Evolutionary conservation across 2,113 vertebrate genomes (phyloP).

Genomic region (Sander lucioperca): DNA sequence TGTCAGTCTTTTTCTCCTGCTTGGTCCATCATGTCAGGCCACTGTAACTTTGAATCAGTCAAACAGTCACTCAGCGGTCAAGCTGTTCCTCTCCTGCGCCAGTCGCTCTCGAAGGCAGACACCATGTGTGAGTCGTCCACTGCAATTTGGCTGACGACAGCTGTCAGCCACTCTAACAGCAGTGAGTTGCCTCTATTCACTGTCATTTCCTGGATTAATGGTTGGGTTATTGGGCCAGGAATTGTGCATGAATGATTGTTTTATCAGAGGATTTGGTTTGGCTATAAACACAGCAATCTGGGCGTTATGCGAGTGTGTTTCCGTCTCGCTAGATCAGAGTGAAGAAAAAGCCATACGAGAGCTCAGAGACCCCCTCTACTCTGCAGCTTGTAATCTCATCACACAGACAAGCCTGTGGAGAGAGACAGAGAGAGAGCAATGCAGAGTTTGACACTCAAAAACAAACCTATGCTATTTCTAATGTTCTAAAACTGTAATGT

Average conservation of each 20-base stretch:
- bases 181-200: not conserved
- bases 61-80: slow-evolving; percentile 34
- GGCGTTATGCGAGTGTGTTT: slow-evolving; percentile 2
- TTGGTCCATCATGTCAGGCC: slow-evolving; percentile 52
- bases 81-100: slow-evolving; percentile 22
- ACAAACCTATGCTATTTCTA: not conserved
- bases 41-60: slow-evolving; percentile 55
- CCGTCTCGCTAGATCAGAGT: not conserved
- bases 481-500: too few species aligned
- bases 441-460: not conserved
- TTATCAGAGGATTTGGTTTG: slow-evolving; percentile 11
- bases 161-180: slow-evolving; percentile 17
- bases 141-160: slow-evolving; percentile 38
- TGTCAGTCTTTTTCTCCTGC: slow-evolving; percentile 25
- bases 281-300: not conserved
- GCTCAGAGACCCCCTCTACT: slow-evolving; percentile 31
- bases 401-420: not conserved
- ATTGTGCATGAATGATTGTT: not conserved
- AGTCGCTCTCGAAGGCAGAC: slow-evolving; percentile 12
- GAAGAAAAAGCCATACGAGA: not conserved
- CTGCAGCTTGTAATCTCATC: slow-evolving; percentile 53
- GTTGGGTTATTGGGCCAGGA: not conserved
- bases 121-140: slow-evolving; percentile 23
- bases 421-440: not conserved
- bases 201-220: not conserved